Base-by-base conservation (phyloP, 1,140 invertebrate species). In the Zaprionus camerounensis region DNA sequence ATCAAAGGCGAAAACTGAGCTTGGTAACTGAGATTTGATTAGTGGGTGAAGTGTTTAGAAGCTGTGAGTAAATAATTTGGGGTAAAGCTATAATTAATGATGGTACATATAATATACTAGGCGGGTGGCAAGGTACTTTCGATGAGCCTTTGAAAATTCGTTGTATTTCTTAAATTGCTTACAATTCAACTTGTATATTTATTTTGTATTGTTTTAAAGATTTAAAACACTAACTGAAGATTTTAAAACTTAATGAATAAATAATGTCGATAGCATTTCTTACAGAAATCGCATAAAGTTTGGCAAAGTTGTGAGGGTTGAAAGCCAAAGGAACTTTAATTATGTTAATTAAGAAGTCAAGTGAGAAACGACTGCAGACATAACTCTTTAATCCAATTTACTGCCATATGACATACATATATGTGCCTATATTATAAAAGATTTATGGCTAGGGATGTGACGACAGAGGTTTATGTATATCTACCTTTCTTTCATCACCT, bases 21-120 rank as follows among this genome's bases (percentile, higher is more conserved):
- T 28, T n/a, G 31, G 5, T 12, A 17, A 51, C 28, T 69, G 15
- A 56, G 71, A 74, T 74, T 56, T 38, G 36, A 73, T 73, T 61
- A 56, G 20, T 28, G 6, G 12, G 3, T 49, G 20, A 22, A 11
- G 44, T 15, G 17, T 46, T 11, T 46, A 20, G 44, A 20, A 5
- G 15, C 0, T 49, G 17, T 4, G 46, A 12, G 5, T 46, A 46
- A 46, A 17, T 46, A 17, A 17, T 46, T n/a, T 46, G n/a, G 41
- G 41, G 36, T 3, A 4, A 5, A 15, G 13, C 12, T 44, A 17
- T 44, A 44, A 44, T 49, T 49, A 49, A 49, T 49, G 7, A 22
- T 22, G 3, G 5, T 49, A 49, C 0, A 15, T 5, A 41, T 41
- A 5, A 6, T 41, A n/a, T 5, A n/a, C 4, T 2, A 41, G 38